These are phyloP conservation scores for Drosophila neocordata DNA, from an alignment of 1,140 invertebrate species.

Conservation along the genomic window DNA sequence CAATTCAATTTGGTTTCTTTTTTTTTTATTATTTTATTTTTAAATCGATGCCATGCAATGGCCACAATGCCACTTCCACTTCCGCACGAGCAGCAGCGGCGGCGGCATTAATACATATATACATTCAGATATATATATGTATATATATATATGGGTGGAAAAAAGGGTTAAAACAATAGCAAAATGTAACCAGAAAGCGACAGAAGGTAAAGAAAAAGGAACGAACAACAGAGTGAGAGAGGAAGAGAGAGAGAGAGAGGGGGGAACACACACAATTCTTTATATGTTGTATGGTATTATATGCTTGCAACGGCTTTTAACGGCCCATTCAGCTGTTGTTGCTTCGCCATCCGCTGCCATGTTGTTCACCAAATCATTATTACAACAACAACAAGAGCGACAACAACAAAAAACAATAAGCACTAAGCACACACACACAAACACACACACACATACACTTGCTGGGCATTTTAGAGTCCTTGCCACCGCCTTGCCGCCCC, in stretches of 20 bases:
- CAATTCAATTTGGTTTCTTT: slow-evolving; percentile 44
- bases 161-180: slow-evolving; percentile 77
- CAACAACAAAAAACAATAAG: slow-evolving; percentile 22
- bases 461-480: slow-evolving; percentile 19
- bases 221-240: neutral
- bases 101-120: slow-evolving; percentile 43
- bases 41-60: slow-evolving; percentile 67
- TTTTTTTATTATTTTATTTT: slow-evolving; percentile 26
- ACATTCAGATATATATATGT: slow-evolving; percentile 24
- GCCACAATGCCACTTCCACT: slow-evolving; percentile 64
- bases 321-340: slow-evolving; percentile 73
- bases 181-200: slow-evolving; percentile 50
- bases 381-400: slow-evolving; percentile 57
- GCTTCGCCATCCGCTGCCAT: slow-evolving; percentile 23
- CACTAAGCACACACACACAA: slow-evolving; percentile 42
- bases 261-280: slow-evolving; percentile 54
- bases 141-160: neutral
- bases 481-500: slow-evolving; percentile 49
- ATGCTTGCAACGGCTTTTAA: slow-evolving; percentile 67
- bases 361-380: slow-evolving; percentile 71
- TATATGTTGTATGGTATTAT: slow-evolving; percentile 64
- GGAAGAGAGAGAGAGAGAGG: neutral
- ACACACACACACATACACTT: too few species aligned
- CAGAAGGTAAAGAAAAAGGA: slow-evolving; percentile 4
- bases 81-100: slow-evolving; percentile 48